A percentile compares a stretch with the other conserved stretches of the same genome.
Evolutionary conservation across 2,113 vertebrate genomes (phyloP).

Genomic region (Zapus hudsonius): DNA sequence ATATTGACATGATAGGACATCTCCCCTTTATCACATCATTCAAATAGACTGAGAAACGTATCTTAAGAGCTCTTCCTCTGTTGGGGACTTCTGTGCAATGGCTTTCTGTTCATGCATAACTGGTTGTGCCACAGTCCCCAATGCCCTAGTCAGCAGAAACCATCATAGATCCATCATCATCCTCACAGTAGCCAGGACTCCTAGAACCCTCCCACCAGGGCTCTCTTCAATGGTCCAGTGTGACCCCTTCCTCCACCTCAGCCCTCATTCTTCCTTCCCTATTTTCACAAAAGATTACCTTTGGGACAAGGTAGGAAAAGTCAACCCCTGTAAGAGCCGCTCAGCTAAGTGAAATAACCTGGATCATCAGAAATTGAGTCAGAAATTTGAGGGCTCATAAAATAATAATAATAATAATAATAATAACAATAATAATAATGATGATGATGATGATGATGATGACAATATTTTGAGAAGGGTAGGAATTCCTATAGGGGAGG

Average conservation of each 20-base stretch:
- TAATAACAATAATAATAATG: no score
- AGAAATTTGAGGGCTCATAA: background rate
- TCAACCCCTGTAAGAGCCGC: background rate
- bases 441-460: no score
- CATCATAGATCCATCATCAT: background rate
- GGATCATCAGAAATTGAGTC: background rate
- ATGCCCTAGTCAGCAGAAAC: background rate
- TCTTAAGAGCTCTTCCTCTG: background rate
- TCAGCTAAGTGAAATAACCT: background rate
- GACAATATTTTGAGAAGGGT: background rate
- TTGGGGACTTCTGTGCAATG: background rate
- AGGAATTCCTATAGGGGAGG: background rate
- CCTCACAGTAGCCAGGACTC: background rate
- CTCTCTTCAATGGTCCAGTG: background rate
- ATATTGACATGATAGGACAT: background rate
- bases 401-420: no score
- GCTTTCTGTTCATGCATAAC: background rate
- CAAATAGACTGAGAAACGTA: background rate
- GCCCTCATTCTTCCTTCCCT: background rate
- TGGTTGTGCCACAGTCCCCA: background rate
- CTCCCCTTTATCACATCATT: background rate
- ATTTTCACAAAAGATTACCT: background rate
- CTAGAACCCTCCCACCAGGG: background rate
- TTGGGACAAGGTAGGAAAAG: background rate
- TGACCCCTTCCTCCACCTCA: background rate